Evolutionary conservation across 2,797 vertebrate species (phyloP).

Genomic region (Sphenodon punctatus): DNA sequence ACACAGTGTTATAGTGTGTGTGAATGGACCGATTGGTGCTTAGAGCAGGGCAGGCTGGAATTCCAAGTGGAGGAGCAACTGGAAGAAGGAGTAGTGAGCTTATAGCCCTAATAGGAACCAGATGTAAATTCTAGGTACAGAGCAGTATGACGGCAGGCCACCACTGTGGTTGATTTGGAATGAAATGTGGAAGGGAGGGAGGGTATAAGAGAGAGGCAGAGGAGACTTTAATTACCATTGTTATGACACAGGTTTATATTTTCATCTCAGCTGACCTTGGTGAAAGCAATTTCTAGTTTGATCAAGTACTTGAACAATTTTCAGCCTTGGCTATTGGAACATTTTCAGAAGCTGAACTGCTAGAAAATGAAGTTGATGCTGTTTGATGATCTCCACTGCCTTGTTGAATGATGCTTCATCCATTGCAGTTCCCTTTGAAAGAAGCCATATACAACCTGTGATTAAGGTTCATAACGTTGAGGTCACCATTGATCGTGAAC

Average conservation of each 20-base stretch:
- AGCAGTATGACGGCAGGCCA: not conserved
- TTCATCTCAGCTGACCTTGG: not conserved
- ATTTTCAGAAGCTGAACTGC: not conserved
- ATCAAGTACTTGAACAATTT: not conserved
- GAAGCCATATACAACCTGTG: not conserved
- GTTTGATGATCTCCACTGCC: slow-evolving; percentile 8
- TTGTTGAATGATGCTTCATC: not conserved
- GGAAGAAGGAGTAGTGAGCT: not conserved
- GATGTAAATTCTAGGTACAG: not conserved
- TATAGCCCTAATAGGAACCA: accelerated
- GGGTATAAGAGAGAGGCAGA: not conserved
- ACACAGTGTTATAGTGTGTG: too few relatives aligned
- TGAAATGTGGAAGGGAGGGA: accelerated
- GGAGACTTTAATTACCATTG: not conserved
- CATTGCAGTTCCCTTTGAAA: not conserved
- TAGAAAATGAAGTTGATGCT: not conserved
- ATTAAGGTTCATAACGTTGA: not conserved
- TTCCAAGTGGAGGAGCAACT: not conserved
- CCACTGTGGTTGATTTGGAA: not conserved
- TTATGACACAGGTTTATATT: not conserved
- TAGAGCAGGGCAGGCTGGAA: accelerated
- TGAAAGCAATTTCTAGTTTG: not conserved
- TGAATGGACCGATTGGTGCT: too few relatives aligned
- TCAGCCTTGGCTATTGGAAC: not conserved
- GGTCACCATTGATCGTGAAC: not conserved